A percentile compares a stretch with the other conserved stretches of the same genome.
These are phyloP conservation scores for Spialia ferax DNA, from an alignment of 2,888 invertebrate species.

Conservation along the genomic window DNA sequence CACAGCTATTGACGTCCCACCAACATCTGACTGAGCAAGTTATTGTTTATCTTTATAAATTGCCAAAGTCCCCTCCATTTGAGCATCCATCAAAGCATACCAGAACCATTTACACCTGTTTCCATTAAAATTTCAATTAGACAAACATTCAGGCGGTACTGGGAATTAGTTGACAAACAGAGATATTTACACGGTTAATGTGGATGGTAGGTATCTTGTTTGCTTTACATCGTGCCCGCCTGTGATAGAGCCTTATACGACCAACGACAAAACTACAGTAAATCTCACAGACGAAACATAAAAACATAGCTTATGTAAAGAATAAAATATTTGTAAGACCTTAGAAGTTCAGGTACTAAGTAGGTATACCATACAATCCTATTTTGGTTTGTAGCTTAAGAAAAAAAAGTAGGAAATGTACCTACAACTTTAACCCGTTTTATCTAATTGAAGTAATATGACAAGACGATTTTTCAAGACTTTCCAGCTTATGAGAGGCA, in stretches of 20 bases:
- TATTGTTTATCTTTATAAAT: not conserved
- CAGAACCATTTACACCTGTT: constrained; percentile 57
- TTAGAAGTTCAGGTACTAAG: no score
- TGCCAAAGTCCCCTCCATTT: not conserved
- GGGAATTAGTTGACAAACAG: constrained; percentile 45
- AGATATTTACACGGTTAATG: constrained; percentile 39
- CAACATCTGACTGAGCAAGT: not conserved
- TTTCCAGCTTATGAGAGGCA: no score
- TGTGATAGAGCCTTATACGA: not conserved
- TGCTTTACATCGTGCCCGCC: constrained; percentile 35
- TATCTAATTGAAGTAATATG: no score
- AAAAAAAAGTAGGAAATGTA: no score
- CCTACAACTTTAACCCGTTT: no score
- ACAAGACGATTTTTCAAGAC: no score
- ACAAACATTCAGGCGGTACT: constrained; percentile 37
- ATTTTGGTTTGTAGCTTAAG: no score
- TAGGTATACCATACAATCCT: no score
- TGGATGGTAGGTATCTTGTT: constrained; percentile 43
- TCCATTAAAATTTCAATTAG: constrained; percentile 73
- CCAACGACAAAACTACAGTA: not conserved
- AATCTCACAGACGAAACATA: no score
- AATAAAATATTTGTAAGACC: no score
- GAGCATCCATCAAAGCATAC: not conserved
- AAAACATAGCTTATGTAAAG: no score
- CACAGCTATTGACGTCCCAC: no score